These are phyloP conservation scores for Scaptomyza caliginosa DNA, from an alignment of 2,888 invertebrate genomes.

Conservation along the genomic window DNA sequence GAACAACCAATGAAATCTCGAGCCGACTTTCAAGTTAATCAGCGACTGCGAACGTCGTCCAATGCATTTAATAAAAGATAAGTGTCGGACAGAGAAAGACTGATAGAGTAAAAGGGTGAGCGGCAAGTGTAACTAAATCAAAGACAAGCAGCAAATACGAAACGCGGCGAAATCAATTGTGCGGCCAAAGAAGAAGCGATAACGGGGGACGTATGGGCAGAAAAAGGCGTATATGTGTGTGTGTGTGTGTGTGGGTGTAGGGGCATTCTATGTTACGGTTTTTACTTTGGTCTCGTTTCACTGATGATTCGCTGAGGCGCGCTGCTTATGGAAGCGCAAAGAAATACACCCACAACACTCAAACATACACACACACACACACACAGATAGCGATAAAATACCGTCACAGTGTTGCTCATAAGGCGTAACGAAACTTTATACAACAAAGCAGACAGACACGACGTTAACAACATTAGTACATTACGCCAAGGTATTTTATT, in stretches of 20 bases:
- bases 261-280: slow-evolving; percentile 8
- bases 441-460: slow-evolving; percentile 9
- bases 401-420: slow-evolving; percentile 48
- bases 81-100: slow-evolving; percentile 17
- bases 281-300: slow-evolving; percentile 50
- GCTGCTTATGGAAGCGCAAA: slow-evolving; percentile 77
- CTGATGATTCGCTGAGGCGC: slow-evolving; percentile 53
- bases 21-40: slow-evolving; percentile 58
- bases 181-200: slow-evolving; percentile 37
- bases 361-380: slow-evolving; percentile 18
- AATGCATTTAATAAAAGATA: slow-evolving; percentile 57
- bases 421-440: slow-evolving; percentile 60
- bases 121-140: slow-evolving; percentile 40
- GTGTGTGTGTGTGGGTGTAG: neutral
- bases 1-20: slow-evolving; percentile 56
- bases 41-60: slow-evolving; percentile 43
- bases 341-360: slow-evolving; percentile 66
- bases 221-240: neutral
- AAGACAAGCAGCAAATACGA: slow-evolving; percentile 56
- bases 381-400: slow-evolving; percentile 9
- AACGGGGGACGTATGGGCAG: slow-evolving; percentile 1
- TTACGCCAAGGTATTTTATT: slow-evolving; percentile 39
- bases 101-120: neutral
- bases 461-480: slow-evolving; percentile 10
- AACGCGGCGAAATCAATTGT: slow-evolving; percentile 70